Base-by-base conservation (phyloP, 1,140 invertebrate species). In the Lepidostoma basale region DNA sequence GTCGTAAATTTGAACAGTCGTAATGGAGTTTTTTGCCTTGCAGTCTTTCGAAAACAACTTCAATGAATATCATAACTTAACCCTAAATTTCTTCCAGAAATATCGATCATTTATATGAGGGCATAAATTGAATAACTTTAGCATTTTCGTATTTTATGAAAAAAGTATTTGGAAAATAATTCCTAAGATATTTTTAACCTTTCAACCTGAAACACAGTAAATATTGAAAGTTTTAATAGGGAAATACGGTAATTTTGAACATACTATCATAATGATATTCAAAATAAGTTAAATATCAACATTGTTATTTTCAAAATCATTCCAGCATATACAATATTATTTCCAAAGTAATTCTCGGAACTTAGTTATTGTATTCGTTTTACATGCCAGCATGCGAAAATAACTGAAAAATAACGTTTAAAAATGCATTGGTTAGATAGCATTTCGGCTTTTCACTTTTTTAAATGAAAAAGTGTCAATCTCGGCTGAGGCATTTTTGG, bases 1-100 rank as follows among this genome's bases (percentile, higher is more conserved):
- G 42, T 72, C 70, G 62, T 72, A 72, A 72, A 72, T 72, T 72
- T 60, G 28, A 52, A 49, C 18, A 39, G 65, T 65, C 66, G 70
- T 68, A 60, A 68, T 52, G 62, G 59, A 64, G 65, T 65, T 47
- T 52, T 68, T 68, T 69, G 12, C 33, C 42, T 36, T 36, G 52
- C 25, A 28, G 59, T 47, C 40, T 26, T 47, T 22, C 59, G 59
- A 44, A 62, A 62, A 45, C 59, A 56, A 56, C 52, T 56, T 56
- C 52, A 56, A 33, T 33, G 30, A 22, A 12, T 30, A 10, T 22
- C 52, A 3, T 56, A 56, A 56, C 52, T 56, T 36, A 20, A 28
- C n/a, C 49, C 45, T 6, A 54, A 54, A 14, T 54, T 54, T 54
- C 26, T 54, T 54, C 6, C 28, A 54, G 49, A 54, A 54, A 54